Evolutionary conservation across 1,140 invertebrate genomes (phyloP).

Genomic region (Lordiphosa collinella): DNA sequence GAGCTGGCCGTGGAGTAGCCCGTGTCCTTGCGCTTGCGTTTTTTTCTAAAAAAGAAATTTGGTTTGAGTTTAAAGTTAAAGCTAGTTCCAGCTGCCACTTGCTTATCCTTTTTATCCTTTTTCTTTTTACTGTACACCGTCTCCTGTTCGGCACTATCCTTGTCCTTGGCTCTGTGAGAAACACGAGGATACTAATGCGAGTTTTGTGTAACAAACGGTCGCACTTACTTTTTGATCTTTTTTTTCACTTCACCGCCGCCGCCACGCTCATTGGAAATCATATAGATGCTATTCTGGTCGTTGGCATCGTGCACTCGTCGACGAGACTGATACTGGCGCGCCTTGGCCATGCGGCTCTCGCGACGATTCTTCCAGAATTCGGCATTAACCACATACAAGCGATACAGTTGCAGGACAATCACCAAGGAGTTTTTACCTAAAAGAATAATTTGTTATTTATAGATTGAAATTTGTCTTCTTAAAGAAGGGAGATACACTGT

Average conservation of each 20-base stretch:
- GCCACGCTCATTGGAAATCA: slow-evolving; percentile 81
- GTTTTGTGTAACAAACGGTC: neutral
- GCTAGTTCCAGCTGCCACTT: neutral
- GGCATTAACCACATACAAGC: slow-evolving; percentile 89
- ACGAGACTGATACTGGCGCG: slow-evolving; percentile 79
- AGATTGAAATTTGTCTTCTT: neutral
- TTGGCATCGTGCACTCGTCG: slow-evolving; percentile 69
- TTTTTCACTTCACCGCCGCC: slow-evolving; percentile 67
- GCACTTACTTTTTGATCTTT: slow-evolving; percentile 66
- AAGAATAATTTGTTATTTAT: fast-evolving
- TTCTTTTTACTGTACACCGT: slow-evolving; percentile 68
- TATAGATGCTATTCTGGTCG: slow-evolving; percentile 81
- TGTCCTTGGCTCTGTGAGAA: slow-evolving; percentile 54
- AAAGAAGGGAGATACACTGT: neutral
- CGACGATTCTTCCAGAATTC: slow-evolving; percentile 82
- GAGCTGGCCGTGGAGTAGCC: slow-evolving; percentile 85
- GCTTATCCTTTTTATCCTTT: slow-evolving; percentile 66
- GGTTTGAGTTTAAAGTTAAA: neutral
- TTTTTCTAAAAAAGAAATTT: slow-evolving; percentile 38
- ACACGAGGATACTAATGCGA: too few species aligned
- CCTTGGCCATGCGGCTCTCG: slow-evolving; percentile 74
- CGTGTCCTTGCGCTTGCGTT: slow-evolving; percentile 82
- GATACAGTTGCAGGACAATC: slow-evolving; percentile 91
- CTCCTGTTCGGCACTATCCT: slow-evolving; percentile 65
- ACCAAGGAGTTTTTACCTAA: slow-evolving; percentile 90